Evolutionary conservation across 2,113 vertebrate species (phyloP).

Genomic region (Limanda limanda): DNA sequence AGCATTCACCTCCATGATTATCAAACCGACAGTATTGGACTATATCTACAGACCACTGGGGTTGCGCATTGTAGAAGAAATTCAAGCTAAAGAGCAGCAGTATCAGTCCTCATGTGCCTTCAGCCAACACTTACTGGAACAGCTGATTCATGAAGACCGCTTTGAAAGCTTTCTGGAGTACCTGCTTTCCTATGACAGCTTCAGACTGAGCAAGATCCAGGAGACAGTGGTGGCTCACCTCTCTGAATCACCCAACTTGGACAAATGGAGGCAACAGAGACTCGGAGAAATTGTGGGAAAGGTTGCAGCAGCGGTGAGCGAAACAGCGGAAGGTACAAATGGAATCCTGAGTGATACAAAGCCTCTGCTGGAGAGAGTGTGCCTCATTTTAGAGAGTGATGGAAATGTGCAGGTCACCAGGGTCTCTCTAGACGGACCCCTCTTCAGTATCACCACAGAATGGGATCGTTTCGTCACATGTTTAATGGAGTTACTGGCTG

Average conservation of each 20-base stretch:
- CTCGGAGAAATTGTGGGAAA: slow-evolving; percentile 76
- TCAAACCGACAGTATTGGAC: slow-evolving; percentile 73
- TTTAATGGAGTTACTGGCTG: slow-evolving; percentile 67
- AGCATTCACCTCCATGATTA: slow-evolving; percentile 67
- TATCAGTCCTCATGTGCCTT: slow-evolving; percentile 65
- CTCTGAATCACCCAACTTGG: slow-evolving; percentile 50
- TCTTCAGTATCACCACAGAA: slow-evolving; percentile 73
- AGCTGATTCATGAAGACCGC: slow-evolving; percentile 68
- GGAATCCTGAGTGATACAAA: slow-evolving; percentile 59
- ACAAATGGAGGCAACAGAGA: slow-evolving; percentile 61
- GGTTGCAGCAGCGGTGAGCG: slow-evolving; percentile 57
- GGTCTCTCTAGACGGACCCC: slow-evolving; percentile 56
- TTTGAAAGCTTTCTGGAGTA: slow-evolving; percentile 76
- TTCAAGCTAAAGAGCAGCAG: slow-evolving; percentile 44
- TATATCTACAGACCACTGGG: slow-evolving; percentile 71
- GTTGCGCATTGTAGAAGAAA: slow-evolving; percentile 63
- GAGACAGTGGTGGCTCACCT: slow-evolving; percentile 63
- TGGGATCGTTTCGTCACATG: slow-evolving; percentile 69
- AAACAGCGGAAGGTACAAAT: slow-evolving; percentile 47
- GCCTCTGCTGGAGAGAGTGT: slow-evolving; percentile 67
- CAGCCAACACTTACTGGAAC: slow-evolving; percentile 69
- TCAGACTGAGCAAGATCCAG: slow-evolving; percentile 67
- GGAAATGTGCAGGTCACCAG: slow-evolving; percentile 56
- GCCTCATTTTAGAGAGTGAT: slow-evolving; percentile 59
- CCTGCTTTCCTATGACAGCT: slow-evolving; percentile 65